Evolutionary conservation across 2,888 invertebrate genomes (phyloP).

Genomic region (Platycheirus albimanus): DNA sequence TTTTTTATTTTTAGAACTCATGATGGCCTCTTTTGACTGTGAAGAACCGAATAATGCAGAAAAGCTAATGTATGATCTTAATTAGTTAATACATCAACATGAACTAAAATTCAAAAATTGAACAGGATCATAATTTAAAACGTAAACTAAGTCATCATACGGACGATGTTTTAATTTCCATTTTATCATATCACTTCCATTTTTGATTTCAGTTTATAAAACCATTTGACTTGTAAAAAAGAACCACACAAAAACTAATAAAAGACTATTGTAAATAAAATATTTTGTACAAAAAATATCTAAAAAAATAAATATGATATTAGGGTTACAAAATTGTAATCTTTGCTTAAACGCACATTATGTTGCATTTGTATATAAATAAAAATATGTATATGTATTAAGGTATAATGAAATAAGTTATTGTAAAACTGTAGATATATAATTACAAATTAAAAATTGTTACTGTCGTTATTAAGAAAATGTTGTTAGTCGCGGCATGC

Average conservation of each 20-base stretch:
- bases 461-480: too few relatives aligned
- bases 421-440: too few relatives aligned
- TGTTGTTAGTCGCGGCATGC: too few relatives aligned
- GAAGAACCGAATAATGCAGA: conserved; percentile 81
- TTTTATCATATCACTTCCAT: conserved; percentile 3
- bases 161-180: not conserved
- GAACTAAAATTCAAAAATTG: too few relatives aligned
- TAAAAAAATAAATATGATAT: not conserved
- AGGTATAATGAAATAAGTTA: too few relatives aligned
- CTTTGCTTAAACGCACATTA: not conserved
- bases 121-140: not conserved
- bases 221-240: conserved; percentile 3
- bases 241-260: not conserved
- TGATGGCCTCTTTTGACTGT: conserved; percentile 82
- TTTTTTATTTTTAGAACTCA: conserved; percentile 78
- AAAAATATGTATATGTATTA: conserved; percentile 8
- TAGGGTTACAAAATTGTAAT: not conserved
- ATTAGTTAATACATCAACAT: conserved; percentile 67
- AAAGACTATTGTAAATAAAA: conserved; percentile 48
- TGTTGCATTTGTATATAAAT: not conserved
- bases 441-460: too few relatives aligned
- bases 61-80: conserved; percentile 81
- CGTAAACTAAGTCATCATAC: not conserved
- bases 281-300: conserved; percentile 34
- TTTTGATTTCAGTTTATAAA: not conserved